phyloP scores from a whole-genome alignment of 2,113 vertebrate species.

The Saccopteryx bilineata region DNA sequence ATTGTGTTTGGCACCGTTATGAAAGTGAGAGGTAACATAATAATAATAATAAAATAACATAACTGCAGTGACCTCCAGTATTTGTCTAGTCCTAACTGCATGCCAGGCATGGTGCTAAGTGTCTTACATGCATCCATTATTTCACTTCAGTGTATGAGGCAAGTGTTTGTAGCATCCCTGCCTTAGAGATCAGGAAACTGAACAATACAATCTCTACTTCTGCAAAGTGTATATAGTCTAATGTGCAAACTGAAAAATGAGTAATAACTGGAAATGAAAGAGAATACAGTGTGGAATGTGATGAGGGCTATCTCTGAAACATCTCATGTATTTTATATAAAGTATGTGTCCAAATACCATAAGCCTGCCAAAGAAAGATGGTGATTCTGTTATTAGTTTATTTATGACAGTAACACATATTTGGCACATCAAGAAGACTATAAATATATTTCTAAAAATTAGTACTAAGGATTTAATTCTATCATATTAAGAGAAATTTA shows the following conservation, averaged over 20 bases:
- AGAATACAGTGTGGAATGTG: not conserved
- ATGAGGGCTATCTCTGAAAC: not conserved
- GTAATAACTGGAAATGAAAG: too few species aligned
- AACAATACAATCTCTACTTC: not conserved
- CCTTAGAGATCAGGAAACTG: not conserved
- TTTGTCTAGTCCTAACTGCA: not conserved
- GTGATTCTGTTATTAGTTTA: not conserved
- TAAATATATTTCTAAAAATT: not conserved
- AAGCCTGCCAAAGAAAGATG: not conserved
- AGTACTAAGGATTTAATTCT: not conserved
- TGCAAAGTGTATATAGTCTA: not conserved
- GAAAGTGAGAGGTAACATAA: not conserved
- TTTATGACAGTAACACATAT: not conserved
- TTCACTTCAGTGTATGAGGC: not conserved
- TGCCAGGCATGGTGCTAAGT: too few species aligned
- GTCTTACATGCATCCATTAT: rapidly evolving
- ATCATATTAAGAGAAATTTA: not conserved
- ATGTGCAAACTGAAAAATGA: not conserved
- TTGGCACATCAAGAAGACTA: not conserved
- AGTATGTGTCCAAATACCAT: not conserved
- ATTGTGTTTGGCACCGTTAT: not conserved
- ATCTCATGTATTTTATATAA: not conserved
- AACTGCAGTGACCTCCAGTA: too few species aligned
- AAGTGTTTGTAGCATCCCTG: not conserved
- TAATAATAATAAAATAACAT: not conserved